Base-by-base conservation (phyloP, 2,797 vertebrate species). In the Sebastiscus tertius region DNA sequence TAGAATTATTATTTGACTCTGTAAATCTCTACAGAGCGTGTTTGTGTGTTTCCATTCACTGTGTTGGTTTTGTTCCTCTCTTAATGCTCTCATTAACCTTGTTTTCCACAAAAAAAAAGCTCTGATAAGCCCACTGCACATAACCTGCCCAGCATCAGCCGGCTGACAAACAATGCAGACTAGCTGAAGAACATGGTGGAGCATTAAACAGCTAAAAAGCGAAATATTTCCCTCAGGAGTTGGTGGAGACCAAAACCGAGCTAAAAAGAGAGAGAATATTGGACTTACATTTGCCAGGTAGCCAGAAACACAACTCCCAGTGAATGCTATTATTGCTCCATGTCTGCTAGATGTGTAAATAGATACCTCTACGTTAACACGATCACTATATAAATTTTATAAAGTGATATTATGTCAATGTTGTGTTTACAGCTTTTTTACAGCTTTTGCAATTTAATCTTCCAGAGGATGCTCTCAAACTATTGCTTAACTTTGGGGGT, bases 401-500 rank as follows among this genome's bases (percentile, higher is more conserved):
- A 36, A 14, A 16, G 4, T 10, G 24, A 26, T 55, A 27, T 64
- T 26, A 31, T 18, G 61, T 42, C 42, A 52, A 18, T 77, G 31
- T 39, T 77, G 31, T 39, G 31, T 55, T 77, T 4, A n/a, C 12
- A 67, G 10, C 34, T 13, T 36, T 36, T 36, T 36, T 36, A 36
- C 11, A 36, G 36, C 36, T 39, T 39, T 14, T 39, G 36, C 36
- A 39, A 85, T 91, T 83, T 82, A 87, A 89, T 92, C 86, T 88
- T 82, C 29, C 61, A 60, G 72, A 84, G 72, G 82, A 86, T 20
- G 79, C 88, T 90, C 85, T 85, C 79, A 81, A 79, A 88, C 81
- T 78, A 82, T 83, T 46, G 3, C 76, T 81, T 83, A 81, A 83
- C 75, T 85, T 66, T 69, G 33, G 71, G 75, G 85, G 80, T 89